Evolutionary conservation across 2,113 vertebrate species (phyloP).

Genomic region (Pelecanoides urinatrix): DNA sequence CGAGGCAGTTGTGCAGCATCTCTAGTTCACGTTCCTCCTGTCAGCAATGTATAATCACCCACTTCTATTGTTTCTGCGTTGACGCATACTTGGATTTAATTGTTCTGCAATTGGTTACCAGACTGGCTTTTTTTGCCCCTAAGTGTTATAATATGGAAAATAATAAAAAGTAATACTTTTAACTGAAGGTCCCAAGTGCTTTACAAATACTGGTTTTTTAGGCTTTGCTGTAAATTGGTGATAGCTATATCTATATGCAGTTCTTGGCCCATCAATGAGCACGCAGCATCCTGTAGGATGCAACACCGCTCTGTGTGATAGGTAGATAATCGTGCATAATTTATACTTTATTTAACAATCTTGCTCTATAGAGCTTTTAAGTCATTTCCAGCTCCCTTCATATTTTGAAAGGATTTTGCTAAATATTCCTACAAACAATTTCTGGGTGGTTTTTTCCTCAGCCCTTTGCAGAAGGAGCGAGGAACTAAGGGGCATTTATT

Average conservation of each 20-base stretch:
- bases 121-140: not conserved
- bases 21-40: not conserved
- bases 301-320: not conserved
- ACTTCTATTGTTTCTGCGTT: not conserved
- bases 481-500: not conserved
- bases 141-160: not conserved
- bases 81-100: not conserved
- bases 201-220: not conserved
- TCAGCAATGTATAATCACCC: not conserved
- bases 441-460: not conserved
- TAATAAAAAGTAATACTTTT: not conserved
- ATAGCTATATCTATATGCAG: not conserved
- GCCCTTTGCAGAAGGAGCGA: not conserved
- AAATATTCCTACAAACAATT: not conserved
- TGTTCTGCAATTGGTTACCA: not conserved
- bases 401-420: not conserved
- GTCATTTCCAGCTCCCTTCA: not conserved
- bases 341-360: not conserved
- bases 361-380: not conserved
- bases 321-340: not conserved
- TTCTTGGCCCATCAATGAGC: not conserved
- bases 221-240: not conserved
- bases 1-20: not conserved
- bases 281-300: not conserved
- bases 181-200: not conserved